Base-by-base conservation (phyloP, 1,140 invertebrate genomes). In the Neodiprion pinetum region DNA sequence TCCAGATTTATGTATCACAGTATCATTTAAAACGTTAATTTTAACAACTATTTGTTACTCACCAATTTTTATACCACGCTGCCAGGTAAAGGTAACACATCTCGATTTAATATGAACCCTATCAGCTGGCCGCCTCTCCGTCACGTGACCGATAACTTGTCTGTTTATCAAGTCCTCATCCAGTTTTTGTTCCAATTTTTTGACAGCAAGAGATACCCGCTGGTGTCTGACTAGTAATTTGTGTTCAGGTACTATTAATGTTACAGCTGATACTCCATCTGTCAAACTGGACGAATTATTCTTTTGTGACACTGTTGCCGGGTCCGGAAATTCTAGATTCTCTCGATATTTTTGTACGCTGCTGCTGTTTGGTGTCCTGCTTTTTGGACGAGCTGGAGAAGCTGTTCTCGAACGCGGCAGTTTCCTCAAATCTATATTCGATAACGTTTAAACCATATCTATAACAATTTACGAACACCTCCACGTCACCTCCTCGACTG, bases 21-120 rank as follows among this genome's bases (percentile, higher is more conserved):
- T 40, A 40, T 40, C 48, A 48, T n/a, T 17, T 0, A 67, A 69
- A 14, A 10, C 21, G 70, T 74, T 53, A 50, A 69, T 28, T 69
- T 40, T 66, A 48, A 48, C n/a, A 0, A 40, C 11, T 14, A n/a
- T 66, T 7, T 11, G 48, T 76, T 88, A 90, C 80, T 90, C 89
- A 89, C 95, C 95, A 74, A 97, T 96, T 89, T 97, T 97, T 65
- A 96, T 94, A 11, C 96, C 96, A 67, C 96, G 90, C 88, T 97
- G 96, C 96, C 96, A 98, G 66, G 94, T 93, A 85, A 98, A 98
- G 74, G 93, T 95, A 8, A 97, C 95, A 76, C 92, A 89, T 9
- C 91, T 87, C 5, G 93, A 89, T 77, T 90, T 89, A 48, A 95
- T 91, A 53, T 91, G 91, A 53, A 92, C 82, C 86, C 90, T 90